Evolutionary conservation across 1,140 invertebrate species (phyloP), one percentile per base, ranked within the genome.

Genomic region (Copidosoma floridanum): DNA sequence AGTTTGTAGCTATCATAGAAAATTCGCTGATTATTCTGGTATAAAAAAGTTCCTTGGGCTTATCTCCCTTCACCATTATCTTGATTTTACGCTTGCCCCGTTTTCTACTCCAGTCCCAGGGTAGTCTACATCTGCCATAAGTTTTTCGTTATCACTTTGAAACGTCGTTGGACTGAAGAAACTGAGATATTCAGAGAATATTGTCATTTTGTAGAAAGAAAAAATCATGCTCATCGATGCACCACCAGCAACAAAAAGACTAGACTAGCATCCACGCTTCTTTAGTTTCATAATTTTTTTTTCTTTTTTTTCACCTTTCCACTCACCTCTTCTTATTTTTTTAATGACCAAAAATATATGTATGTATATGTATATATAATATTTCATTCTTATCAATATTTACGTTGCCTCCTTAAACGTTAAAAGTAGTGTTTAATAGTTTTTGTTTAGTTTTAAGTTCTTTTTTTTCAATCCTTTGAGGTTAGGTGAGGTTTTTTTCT

Each of bases 291-390:
- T n/a, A n/a, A n/a, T n/a, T n/a, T 74, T 69, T 67, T n/a, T 24
- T 48, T 55, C 35, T 10, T 16, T 24, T 32, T 43, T 40, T 50
- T 29, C 48, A 37, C 50, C 38, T 56, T 61, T 37, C 16, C 55
- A 21, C 41, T 52, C 35, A 10, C 7, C 8, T 10, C 35, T 29
- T 32, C n/a, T 24, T 32, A 18, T 51, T 51, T 51, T 21, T 52
- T 76, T 77, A 76, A 79, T 79, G 77, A 80, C 75, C 76, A 80
- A 80, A 79, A 80, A 80, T 80, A 79, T 80, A 80, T 78, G 69
- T 79, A 72, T 74, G 70, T 74, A 40, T 55, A 56, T 54, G 48
- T 71, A 69, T 74, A 72, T 75, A 73, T 74, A 74, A 76, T 74
- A 78, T 78, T 72, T 76, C 71, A 73, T 73, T 74, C 71, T 75